Conservation (phyloP, 1,140 invertebrate species). For the Drosophila sucinea region DNA sequence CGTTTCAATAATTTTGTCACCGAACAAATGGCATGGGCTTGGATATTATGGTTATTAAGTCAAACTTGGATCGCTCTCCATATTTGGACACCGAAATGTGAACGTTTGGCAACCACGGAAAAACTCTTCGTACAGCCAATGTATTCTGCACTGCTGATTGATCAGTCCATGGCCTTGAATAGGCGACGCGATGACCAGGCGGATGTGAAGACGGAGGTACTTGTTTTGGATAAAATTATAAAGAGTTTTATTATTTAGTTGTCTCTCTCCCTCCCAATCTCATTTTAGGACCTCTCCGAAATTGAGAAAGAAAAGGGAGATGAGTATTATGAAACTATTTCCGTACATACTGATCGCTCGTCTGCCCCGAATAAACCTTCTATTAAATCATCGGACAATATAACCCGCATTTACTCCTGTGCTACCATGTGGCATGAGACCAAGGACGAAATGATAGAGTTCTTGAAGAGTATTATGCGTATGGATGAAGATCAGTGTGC, state of each 20-base stretch:
- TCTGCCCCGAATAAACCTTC: constrained; percentile 89
- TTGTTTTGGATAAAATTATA: too few species aligned
- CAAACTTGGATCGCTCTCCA: constrained; percentile 98
- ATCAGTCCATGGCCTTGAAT: constrained; percentile 98
- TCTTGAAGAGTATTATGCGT: constrained; percentile 93
- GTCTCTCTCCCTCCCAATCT: not conserved
- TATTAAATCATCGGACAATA: constrained; percentile 94
- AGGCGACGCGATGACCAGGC: constrained; percentile 96
- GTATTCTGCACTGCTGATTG: constrained; percentile 96
- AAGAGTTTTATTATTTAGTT: not conserved
- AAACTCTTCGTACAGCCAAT: constrained; percentile 98
- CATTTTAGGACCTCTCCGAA: constrained; percentile 90
- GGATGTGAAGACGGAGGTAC: constrained; percentile 93
- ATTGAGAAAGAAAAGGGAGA: constrained; percentile 96
- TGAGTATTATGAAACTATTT: constrained; percentile 97
- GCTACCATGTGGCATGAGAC: constrained; percentile 99
- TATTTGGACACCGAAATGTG: constrained; percentile 98
- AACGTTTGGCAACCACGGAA: constrained; percentile 97
- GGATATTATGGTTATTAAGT: constrained; percentile 96
- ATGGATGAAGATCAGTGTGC: constrained; percentile 98
- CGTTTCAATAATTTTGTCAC: constrained; percentile 93
- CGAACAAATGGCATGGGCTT: constrained; percentile 95
- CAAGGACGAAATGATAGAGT: constrained; percentile 97
- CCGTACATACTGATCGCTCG: constrained; percentile 94
- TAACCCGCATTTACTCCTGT: constrained; percentile 97